Base-by-base conservation (phyloP, 2,888 invertebrate species). In the Capitulum mitella region DNA sequence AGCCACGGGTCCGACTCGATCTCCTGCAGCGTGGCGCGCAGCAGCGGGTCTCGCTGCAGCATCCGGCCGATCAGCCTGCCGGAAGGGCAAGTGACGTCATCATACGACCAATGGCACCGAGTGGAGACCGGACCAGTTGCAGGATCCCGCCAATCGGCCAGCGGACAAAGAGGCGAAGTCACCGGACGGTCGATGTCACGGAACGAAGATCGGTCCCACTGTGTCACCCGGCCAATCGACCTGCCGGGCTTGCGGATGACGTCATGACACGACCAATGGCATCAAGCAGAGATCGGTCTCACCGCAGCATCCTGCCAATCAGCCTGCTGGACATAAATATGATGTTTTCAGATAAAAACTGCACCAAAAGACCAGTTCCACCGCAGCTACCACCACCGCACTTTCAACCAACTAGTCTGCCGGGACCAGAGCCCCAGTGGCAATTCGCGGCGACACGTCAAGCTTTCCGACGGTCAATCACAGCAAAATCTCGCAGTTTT, bases 381-480 rank as follows among this genome's bases (percentile, higher is more conserved):
- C 19, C 14, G 93, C 93, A 98, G 98, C 85, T 97, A 95, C 81
- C 97, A 89, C 40, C 97, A 93, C 83, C 99, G 88, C 98, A 99
- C n/a, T n/a, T 98, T 84, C 91, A 90, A 22, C 92, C 91, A 85
- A 99, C 97, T 82, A 99, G 89, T 84, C 93, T 93, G 85, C 81
- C 84, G 83, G 58, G n/a, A 16, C 29, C 46, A 34, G 37, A n/a
- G 43, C 26, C 5, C 32, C 16, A 22, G 93, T 93, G 0, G 98
- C 98, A n/a, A n/a, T n/a, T n/a, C n/a, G n/a, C n/a, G n/a, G n/a
- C n/a, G n/a, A n/a, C n/a, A n/a, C n/a, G n/a, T n/a, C n/a, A n/a
- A n/a, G n/a, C n/a, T n/a, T n/a, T n/a, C n/a, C n/a, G n/a, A n/a
- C n/a, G n/a, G n/a, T n/a, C n/a, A n/a, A n/a, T n/a, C n/a, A n/a